These are phyloP conservation scores for Zaprionus tsacasi DNA, from an alignment of 1,140 invertebrate genomes.

Conservation along the genomic window DNA sequence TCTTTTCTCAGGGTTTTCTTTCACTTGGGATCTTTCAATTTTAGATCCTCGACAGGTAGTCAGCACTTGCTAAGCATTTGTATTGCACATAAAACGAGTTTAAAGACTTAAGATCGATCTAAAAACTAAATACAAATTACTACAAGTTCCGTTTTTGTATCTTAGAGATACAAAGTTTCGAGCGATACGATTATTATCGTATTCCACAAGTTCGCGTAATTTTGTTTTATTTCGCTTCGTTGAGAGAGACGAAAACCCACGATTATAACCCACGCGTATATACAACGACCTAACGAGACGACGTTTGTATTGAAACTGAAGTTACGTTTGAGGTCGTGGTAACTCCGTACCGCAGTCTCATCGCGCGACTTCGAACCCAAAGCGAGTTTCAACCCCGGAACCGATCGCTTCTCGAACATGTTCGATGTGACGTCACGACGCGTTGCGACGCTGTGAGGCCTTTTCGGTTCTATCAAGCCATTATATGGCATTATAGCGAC, in stretches of 20 bases:
- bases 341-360: too few species aligned
- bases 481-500: conserved; percentile 54
- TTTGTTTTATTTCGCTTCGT: conserved; percentile 24
- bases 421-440: conserved; percentile 7
- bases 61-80: conserved; percentile 43
- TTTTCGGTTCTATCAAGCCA: conserved; percentile 56
- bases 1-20: neutral
- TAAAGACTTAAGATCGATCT: conserved; percentile 10
- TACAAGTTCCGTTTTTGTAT: conserved; percentile 25
- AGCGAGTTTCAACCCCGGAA: conserved; percentile 36
- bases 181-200: conserved; percentile 8
- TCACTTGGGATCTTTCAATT: conserved; percentile 19
- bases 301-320: conserved; percentile 62
- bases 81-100: conserved; percentile 61
- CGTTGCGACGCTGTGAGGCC: neutral
- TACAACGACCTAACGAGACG: conserved; percentile 64
- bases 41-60: conserved; percentile 56
- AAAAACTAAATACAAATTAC: conserved; percentile 7
- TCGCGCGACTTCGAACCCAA: conserved; percentile 9
- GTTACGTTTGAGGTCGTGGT: conserved; percentile 2
- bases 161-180: conserved; percentile 29
- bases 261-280: conserved; percentile 43
- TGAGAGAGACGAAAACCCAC: conserved; percentile 16
- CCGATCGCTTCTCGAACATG: conserved; percentile 38
- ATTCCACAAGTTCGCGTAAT: conserved; percentile 27